Evolutionary conservation across 1,140 invertebrate species (phyloP).

Genomic region (Solenopsis fugax): DNA sequence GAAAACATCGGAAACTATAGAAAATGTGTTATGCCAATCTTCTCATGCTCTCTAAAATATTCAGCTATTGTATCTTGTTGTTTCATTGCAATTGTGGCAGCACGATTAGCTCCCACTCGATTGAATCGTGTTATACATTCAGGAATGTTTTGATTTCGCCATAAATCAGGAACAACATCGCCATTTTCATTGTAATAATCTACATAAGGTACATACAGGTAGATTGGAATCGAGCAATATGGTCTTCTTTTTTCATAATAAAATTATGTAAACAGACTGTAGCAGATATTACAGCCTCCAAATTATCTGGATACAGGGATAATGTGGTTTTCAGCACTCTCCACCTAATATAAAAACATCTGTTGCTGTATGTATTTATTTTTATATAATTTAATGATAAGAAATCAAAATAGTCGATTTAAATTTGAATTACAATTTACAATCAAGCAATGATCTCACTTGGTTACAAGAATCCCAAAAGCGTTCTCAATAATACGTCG

Average conservation of each 20-base stretch:
- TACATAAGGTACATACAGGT: constrained; percentile 28
- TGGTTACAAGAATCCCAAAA: no score
- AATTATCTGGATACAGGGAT: not conserved
- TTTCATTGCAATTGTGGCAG: constrained; percentile 10
- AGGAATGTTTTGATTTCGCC: constrained; percentile 9
- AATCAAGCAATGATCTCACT: no score
- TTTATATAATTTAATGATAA: constrained; percentile 17
- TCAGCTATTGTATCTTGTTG: not conserved
- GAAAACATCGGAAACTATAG: not conserved
- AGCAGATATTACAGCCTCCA: constrained; percentile 5
- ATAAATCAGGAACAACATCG: not conserved
- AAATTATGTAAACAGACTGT: constrained; percentile 30
- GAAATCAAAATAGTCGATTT: not conserved
- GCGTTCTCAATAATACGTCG: no score
- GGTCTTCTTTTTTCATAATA: constrained; percentile 4
- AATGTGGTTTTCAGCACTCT: constrained; percentile 22
- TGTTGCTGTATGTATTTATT: not conserved
- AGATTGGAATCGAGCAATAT: constrained; percentile 3
- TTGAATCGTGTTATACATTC: constrained; percentile 7
- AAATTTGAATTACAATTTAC: no score
- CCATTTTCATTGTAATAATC: constrained; percentile 8
- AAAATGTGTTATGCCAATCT: not conserved
- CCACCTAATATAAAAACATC: constrained; percentile 13
- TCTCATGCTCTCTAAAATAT: constrained; percentile 11
- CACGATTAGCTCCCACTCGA: constrained; percentile 21